Conservation (phyloP, 1,140 invertebrate genomes). For the Lysiphlebus fabarum region DNA sequence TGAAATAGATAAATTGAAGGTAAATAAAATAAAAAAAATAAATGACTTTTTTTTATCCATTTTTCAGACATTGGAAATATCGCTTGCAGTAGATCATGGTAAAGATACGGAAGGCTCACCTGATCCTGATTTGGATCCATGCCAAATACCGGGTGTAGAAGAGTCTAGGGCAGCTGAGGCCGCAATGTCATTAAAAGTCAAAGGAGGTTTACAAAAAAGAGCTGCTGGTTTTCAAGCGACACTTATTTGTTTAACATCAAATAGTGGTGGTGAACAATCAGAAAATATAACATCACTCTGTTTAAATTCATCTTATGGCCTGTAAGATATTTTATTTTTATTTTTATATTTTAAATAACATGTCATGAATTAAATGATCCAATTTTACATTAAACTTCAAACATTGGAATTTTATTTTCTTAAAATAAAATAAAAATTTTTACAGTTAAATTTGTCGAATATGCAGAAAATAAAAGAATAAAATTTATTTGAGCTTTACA, state of each 20-base stretch:
- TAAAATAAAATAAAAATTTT: neutral
- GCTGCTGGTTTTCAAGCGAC: slow-evolving; percentile 92
- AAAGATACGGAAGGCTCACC: slow-evolving; percentile 77
- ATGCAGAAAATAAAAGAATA: neutral
- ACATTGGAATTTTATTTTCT: neutral
- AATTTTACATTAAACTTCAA: neutral
- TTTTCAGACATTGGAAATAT: slow-evolving; percentile 79
- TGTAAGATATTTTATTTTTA: slow-evolving; percentile 68
- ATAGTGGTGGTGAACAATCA: slow-evolving; percentile 73
- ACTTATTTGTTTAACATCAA: slow-evolving; percentile 86
- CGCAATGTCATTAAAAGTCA: slow-evolving; percentile 64
- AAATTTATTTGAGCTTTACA: slow-evolving; percentile 9
- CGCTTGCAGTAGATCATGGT: slow-evolving; percentile 77
- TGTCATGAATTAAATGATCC: no score
- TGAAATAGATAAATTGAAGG: neutral
- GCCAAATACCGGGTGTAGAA: slow-evolving; percentile 59
- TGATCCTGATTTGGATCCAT: slow-evolving; percentile 69
- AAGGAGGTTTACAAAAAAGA: slow-evolving; percentile 73
- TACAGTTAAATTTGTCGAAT: no score
- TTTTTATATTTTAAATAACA: no score
- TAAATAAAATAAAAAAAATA: neutral
- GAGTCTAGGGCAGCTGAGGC: slow-evolving; percentile 30
- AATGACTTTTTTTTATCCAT: slow-evolving; percentile 11
- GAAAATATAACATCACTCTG: slow-evolving; percentile 84
- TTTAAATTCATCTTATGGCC: slow-evolving; percentile 92